Evolutionary conservation across 2,113 vertebrate species (phyloP).

Genomic region (Nipponia nippon): DNA sequence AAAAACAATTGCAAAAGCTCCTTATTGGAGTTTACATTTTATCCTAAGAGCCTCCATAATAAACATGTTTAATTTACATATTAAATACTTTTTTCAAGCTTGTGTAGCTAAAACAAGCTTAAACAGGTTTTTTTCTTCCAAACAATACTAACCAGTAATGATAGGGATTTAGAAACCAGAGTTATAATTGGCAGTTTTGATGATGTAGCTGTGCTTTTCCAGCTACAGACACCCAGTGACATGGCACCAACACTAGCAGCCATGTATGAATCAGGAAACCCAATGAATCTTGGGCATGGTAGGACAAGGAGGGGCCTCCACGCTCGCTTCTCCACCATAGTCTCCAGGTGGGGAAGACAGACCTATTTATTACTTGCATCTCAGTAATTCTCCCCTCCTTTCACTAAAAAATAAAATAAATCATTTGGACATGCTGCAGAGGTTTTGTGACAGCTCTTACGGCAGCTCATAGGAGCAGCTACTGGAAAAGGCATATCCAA

Average conservation of each 20-base stretch:
- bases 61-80: background rate
- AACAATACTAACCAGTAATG: slow-evolving; percentile 12
- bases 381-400: background rate
- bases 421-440: background rate
- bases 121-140: background rate
- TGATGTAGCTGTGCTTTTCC: background rate
- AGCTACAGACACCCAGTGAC: background rate
- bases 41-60: background rate
- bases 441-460: background rate
- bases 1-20: background rate
- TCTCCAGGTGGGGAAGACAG: background rate
- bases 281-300: accelerated
- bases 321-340: accelerated
- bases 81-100: background rate
- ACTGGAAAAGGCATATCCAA: background rate
- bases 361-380: background rate
- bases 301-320: background rate
- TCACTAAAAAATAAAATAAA: background rate
- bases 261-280: accelerated
- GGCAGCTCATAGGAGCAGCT: background rate
- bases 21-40: background rate
- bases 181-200: background rate
- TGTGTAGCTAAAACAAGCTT: background rate
- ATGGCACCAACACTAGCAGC: background rate
- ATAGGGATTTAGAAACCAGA: background rate